phyloP scores from a whole-genome alignment of 2,888 invertebrate species.

The Synanthedon vespiformis region DNA sequence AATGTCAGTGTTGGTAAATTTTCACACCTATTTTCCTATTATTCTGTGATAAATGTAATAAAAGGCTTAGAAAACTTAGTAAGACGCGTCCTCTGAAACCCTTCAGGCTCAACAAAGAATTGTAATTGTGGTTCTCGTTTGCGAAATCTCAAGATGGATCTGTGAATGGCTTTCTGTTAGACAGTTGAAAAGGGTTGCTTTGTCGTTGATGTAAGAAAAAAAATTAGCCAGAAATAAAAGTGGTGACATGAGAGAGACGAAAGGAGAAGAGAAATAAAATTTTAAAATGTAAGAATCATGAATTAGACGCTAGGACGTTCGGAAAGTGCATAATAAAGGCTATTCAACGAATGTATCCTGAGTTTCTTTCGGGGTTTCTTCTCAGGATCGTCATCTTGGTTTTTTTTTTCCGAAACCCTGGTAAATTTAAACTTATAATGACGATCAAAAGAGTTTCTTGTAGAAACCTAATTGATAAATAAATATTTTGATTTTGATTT shows the following conservation, averaged over 20 bases:
- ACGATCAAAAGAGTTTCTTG: no score
- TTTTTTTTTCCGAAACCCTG: no score
- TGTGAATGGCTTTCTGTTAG: neutral
- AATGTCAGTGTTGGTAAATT: no score
- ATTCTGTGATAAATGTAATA: neutral
- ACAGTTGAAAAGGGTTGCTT: constrained; percentile 4
- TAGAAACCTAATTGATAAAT: no score
- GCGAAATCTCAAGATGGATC: neutral
- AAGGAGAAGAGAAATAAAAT: neutral
- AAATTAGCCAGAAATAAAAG: neutral
- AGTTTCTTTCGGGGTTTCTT: no score
- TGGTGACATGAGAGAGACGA: neutral
- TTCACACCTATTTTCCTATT: no score
- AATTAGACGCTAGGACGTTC: neutral
- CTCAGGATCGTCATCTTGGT: no score
- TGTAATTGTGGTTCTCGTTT: neutral
- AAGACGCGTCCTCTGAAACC: neutral
- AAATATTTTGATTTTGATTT: no score
- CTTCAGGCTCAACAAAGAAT: neutral
- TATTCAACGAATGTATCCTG: no score
- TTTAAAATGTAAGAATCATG: neutral
- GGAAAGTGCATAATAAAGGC: no score
- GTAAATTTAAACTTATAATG: no score
- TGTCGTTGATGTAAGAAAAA: constrained; percentile 1
- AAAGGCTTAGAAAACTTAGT: neutral